Conservation (phyloP, 2,888 invertebrate genomes). For the Pammene aurita region DNA sequence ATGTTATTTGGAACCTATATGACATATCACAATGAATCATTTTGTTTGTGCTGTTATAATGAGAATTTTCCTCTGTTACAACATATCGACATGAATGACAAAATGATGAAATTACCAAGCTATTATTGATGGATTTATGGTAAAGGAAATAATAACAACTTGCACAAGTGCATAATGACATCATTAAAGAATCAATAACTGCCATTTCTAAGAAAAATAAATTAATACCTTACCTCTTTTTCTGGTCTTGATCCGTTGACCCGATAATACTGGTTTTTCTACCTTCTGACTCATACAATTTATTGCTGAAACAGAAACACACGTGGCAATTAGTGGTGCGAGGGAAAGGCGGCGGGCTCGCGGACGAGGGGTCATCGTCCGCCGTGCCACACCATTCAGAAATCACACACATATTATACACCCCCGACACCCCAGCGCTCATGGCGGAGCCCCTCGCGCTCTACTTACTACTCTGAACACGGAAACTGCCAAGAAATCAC, state of each 20-base stretch:
- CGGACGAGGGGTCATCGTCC: conserved; percentile 73
- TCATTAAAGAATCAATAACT: conserved; percentile 37
- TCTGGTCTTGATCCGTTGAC: conserved; percentile 99
- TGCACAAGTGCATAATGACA: not conserved
- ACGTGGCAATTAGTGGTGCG: conserved; percentile 75
- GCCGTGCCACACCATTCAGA: conserved; percentile 52
- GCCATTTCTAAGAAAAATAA: conserved; percentile 36
- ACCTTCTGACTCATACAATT: conserved; percentile 99
- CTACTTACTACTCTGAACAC: conserved; percentile 59
- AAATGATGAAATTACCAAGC: not conserved
- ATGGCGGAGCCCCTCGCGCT: conserved; percentile 60
- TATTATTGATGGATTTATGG: not conserved
- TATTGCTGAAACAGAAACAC: conserved; percentile 87
- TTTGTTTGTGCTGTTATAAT: not conserved
- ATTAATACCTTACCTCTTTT: conserved; percentile 92
- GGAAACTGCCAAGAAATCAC: conserved; percentile 52
- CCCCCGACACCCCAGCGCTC: conserved; percentile 37
- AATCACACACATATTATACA: conserved; percentile 18
- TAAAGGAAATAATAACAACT: not conserved
- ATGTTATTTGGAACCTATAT: conserved; percentile 12
- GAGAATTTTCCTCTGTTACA: not conserved
- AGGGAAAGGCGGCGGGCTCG: conserved; percentile 52
- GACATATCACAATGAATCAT: conserved; percentile 10
- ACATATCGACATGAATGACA: not conserved
- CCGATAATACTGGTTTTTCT: conserved; percentile 99